Base-by-base conservation (phyloP, 2,888 invertebrate species). In the Tanytarsus gracilentus region DNA sequence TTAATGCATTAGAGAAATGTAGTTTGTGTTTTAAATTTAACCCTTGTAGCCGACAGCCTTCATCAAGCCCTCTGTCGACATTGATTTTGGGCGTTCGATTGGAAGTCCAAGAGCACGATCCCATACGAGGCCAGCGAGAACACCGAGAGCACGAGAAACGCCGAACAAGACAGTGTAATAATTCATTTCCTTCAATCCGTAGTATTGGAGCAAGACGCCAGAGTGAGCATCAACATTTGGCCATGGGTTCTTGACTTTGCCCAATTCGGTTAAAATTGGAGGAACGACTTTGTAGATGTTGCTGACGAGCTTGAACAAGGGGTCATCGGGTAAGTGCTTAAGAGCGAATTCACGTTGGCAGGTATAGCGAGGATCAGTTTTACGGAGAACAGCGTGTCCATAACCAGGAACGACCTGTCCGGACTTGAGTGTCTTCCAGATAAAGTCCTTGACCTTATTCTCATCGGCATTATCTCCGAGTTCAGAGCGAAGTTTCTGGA, bases 161-260 rank as follows among this genome's bases (percentile, higher is more conserved):
- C 91, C 92, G 72, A 93, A 92, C 66, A 93, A 74, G 7, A 92
- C 91, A 36, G 92, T 93, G 77, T 93, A 93, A 74, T 86, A 92
- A 72, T 85, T 86, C 88, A 89, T 90, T 74, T 92, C 91, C 68
- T 80, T 88, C 81, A 92, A 79, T 66, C 88, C 88, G 69, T 85
- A 91, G 77, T 89, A 85, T 77, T 87, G 85, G 61, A 88, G 77
- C 58, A 88, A 75, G 21, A 86, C 89, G 65, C 92, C 92, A 63
- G 89, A 89, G 75, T 92, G 91, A 61, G 92, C 90, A 73, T 93
- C 92, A 66, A 93, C 91, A 76, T 93, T 92, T 65, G 92, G 92
- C 90, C 90, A 93, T 63, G 92, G 92, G 78, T 92, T 92, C 79
- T 88, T 86, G 14, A 89, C 89, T 74, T 92, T 92, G 67, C 91